Evolutionary conservation across 30 jellyfish, hydroid and myxozoan species (phyloP).

Genomic region (Sanderia malayensis): DNA sequence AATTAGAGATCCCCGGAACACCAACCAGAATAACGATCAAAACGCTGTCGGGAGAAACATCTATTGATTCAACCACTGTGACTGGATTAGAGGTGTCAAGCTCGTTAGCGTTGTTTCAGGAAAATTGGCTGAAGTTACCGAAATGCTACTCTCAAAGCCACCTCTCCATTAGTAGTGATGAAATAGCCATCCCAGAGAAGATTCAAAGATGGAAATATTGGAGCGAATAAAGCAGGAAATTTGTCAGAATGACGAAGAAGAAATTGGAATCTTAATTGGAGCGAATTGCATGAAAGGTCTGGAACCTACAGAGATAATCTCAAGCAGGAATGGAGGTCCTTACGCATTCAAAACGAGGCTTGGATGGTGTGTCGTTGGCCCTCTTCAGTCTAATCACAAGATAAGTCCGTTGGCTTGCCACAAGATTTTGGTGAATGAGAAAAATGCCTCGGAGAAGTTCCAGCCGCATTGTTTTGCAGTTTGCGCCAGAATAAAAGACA

Average conservation of each 20-base stretch:
- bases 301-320: conserved; percentile 8
- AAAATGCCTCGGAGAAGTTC: neutral
- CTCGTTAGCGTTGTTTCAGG: neutral
- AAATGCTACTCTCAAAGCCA: neutral
- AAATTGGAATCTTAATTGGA: conserved; percentile 10
- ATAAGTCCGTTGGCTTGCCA: too few relatives aligned
- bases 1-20: neutral
- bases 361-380: conserved; percentile 33
- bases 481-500: neutral
- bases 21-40: neutral
- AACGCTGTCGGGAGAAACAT: conserved; percentile 2
- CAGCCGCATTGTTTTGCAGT: conserved; percentile 1
- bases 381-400: neutral
- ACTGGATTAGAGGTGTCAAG: neutral
- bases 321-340: conserved; percentile 19
- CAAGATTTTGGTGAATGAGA: neutral
- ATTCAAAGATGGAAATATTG: neutral
- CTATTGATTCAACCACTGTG: neutral
- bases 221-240: neutral
- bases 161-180: neutral
- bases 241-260: neutral
- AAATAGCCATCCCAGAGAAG: neutral
- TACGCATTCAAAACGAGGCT: conserved; percentile 10
- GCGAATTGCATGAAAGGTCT: neutral
- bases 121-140: neutral